phyloP scores from a whole-genome alignment of 1,140 invertebrate genomes.

The Drepana arcuata region DNA sequence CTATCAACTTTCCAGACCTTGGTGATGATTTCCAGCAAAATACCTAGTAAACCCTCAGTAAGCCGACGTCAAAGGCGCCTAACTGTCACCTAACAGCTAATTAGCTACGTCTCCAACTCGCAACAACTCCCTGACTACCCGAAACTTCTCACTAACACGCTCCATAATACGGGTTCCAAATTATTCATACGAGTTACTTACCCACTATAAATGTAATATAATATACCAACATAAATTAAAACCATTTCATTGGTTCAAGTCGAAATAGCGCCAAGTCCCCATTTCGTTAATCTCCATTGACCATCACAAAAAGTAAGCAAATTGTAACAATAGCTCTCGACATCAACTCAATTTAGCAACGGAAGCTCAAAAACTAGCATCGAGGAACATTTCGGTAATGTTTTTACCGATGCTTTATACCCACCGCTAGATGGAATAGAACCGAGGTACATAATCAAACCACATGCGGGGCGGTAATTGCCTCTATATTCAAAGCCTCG shows the following conservation, averaged over 20 bases:
- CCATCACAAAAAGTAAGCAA: background rate
- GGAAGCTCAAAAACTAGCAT: slow-evolving; percentile 61
- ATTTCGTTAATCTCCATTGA: slow-evolving; percentile 20
- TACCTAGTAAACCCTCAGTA: too few species aligned
- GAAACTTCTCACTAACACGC: slow-evolving; percentile 2
- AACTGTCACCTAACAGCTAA: slow-evolving; percentile 38
- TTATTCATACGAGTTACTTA: too few species aligned
- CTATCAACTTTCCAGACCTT: too few species aligned
- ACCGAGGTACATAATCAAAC: slow-evolving; percentile 67
- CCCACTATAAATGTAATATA: too few species aligned
- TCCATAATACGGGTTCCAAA: too few species aligned
- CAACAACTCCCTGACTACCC: background rate
- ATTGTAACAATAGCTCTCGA: slow-evolving; percentile 49
- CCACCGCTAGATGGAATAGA: slow-evolving; percentile 63
- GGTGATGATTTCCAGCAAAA: too few species aligned
- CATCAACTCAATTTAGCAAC: slow-evolving; percentile 64
- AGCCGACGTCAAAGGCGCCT: slow-evolving; percentile 33
- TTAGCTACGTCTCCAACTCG: slow-evolving; percentile 33
- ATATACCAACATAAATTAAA: too few species aligned
- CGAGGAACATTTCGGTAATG: slow-evolving; percentile 56
- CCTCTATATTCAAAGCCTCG: slow-evolving; percentile 67
- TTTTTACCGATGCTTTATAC: slow-evolving; percentile 55
- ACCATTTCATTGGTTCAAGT: too few species aligned
- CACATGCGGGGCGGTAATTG: slow-evolving; percentile 70
- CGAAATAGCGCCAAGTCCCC: too few species aligned